phyloP scores from a whole-genome alignment of 2,113 vertebrate species.

The Hypomesus transpacificus region DNA sequence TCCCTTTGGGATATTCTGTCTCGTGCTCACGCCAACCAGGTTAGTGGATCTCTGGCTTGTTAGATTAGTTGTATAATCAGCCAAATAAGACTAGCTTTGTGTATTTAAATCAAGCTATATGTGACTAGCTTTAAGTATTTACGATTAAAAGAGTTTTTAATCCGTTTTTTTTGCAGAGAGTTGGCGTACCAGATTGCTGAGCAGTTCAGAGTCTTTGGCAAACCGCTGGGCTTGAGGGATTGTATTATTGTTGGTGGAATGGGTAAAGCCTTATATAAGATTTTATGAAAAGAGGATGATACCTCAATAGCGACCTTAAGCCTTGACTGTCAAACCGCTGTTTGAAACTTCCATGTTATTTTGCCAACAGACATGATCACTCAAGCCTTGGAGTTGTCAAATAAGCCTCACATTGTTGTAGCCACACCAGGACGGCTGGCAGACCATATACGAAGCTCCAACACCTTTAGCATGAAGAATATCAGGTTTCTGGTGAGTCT shows the following conservation, averaged over 20 bases:
- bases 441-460: constrained; percentile 89
- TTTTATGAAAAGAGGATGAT: background rate
- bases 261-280: constrained; percentile 67
- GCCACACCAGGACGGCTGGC: constrained; percentile 89
- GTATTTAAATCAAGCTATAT: background rate
- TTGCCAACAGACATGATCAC: constrained; percentile 82
- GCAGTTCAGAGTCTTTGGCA: constrained; percentile 91
- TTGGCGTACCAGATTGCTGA: constrained; percentile 94
- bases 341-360: background rate
- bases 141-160: constrained; percentile 5
- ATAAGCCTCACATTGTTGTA: constrained; percentile 87
- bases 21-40: constrained; percentile 93
- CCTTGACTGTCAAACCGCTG: background rate
- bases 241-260: constrained; percentile 91
- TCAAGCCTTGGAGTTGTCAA: constrained; percentile 84
- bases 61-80: too few species aligned
- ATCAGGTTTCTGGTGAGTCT: constrained; percentile 81
- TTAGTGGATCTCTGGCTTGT: constrained; percentile 37
- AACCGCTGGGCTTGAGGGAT: constrained; percentile 86
- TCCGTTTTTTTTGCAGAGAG: constrained; percentile 74
- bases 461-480: constrained; percentile 83
- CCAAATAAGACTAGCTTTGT: background rate
- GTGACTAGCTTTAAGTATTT: background rate
- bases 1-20: constrained; percentile 93
- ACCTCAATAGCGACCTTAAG: background rate